Evolutionary conservation across 1,140 invertebrate genomes (phyloP), one percentile per base, ranked within the genome.

Genomic region (Bombus terrestris): DNA sequence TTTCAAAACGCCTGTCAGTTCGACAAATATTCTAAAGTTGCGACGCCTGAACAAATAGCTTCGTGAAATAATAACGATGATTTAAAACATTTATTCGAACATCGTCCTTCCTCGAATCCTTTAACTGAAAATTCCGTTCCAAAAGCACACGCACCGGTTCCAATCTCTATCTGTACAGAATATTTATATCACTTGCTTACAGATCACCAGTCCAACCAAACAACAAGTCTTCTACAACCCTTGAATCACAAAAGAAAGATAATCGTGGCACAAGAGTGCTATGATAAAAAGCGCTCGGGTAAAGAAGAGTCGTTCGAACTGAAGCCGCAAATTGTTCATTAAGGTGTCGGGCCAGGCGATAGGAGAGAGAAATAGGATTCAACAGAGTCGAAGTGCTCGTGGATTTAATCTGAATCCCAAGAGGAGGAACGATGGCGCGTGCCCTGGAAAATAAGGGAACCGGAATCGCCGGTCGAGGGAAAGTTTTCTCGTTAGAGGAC

Each of bases 401-500:
- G 90, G 66, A 89, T 92, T 91, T 92, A 91, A 91, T 93, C 87
- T 88, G 90, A 92, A 92, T 89, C 89, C 88, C 84, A 1, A 25
- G n/a, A 83, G 6, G 43, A 32, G 32, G 35, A 59, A 22, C 78
- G 79, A 32, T 15, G 86, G 79, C 77, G 83, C 84, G 71, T 68
- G 80, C 83, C 76, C 66, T 81, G 81, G 80, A 89, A 92, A 90
- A 90, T 88, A 86, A 85, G 73, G 87, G 81, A 86, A 90, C 88
- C 86, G 69, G 85, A 84, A 84, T 69, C 66, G 66, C 87, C 83
- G 69, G 75, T 28, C 79, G 72, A 77, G 83, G 64, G 72, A 91
- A 92, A 92, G 80, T 92, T 92, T 92, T 92, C 91, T 92, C 91
- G 89, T 92, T 92, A 91, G 88, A 86, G 86, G 76, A 72, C 66